phyloP scores from a whole-genome alignment of 2,113 vertebrate genomes.

The Theropithecus gelada region DNA sequence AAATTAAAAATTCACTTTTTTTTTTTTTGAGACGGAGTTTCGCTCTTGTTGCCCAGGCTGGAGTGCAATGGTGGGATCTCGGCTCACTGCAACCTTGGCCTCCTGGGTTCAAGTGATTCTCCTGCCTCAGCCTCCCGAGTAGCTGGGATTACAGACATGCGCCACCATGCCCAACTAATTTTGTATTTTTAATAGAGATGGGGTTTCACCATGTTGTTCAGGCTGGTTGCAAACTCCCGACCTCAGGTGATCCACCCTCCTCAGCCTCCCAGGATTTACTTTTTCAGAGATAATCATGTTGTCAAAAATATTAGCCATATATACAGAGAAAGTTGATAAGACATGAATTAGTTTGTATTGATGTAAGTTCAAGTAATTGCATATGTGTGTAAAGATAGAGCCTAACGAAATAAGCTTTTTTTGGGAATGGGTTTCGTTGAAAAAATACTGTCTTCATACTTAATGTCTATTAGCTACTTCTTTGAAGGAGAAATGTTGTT shows the following conservation, averaged over 20 bases:
- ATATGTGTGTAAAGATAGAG: slow-evolving; percentile 1
- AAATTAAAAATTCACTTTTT: background rate
- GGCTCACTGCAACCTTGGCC: too few species aligned
- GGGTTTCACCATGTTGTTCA: too few species aligned
- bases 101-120: too few species aligned
- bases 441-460: background rate
- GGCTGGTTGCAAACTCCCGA: too few species aligned
- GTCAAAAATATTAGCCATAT: background rate
- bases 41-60: too few species aligned
- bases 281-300: background rate
- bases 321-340: background rate
- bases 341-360: background rate
- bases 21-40: too few species aligned
- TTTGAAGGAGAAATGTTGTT: background rate
- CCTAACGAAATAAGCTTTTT: background rate
- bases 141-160: too few species aligned
- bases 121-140: too few species aligned
- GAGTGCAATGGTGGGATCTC: too few species aligned
- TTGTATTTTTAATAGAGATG: too few species aligned
- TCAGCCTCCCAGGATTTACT: background rate
- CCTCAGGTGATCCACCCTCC: too few species aligned
- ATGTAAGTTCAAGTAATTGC: background rate
- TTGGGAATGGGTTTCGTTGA: background rate
- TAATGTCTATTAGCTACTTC: background rate
- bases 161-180: too few species aligned